Evolutionary conservation across 1,140 invertebrate genomes (phyloP).

Genomic region (Cheumatopsyche charites): DNA sequence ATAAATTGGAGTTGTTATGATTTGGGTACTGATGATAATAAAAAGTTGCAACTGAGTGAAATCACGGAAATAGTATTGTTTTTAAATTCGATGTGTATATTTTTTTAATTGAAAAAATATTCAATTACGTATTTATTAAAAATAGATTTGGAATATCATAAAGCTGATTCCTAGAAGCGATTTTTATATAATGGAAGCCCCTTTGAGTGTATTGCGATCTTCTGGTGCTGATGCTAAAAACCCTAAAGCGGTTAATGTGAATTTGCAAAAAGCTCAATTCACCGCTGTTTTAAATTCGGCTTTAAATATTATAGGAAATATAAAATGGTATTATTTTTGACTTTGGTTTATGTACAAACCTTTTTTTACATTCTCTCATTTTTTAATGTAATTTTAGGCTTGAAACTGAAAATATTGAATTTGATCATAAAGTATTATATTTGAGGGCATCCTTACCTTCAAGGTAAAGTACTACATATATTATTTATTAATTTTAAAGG

Average conservation of each 20-base stretch:
- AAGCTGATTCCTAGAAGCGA: slow-evolving; percentile 54
- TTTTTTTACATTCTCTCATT: neutral
- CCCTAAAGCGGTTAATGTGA: slow-evolving; percentile 55
- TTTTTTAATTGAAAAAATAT: too few relatives aligned
- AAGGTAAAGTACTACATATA: slow-evolving; percentile 52
- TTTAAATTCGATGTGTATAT: neutral
- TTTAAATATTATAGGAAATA: slow-evolving; percentile 51
- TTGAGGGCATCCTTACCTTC: slow-evolving; percentile 55
- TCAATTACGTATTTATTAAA: too few relatives aligned
- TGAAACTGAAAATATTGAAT: slow-evolving; percentile 39
- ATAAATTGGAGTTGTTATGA: slow-evolving; percentile 54
- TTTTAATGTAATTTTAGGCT: slow-evolving; percentile 1
- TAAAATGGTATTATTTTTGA: slow-evolving; percentile 38
- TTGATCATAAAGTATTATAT: slow-evolving; percentile 56
- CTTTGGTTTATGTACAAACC: neutral
- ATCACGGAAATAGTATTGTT: slow-evolving; percentile 58
- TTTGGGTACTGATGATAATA: slow-evolving; percentile 53
- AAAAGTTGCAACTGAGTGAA: slow-evolving; percentile 55
- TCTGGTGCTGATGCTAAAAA: slow-evolving; percentile 59
- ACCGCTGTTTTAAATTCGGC: slow-evolving; percentile 57
- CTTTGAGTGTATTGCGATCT: slow-evolving; percentile 55
- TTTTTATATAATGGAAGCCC: slow-evolving; percentile 58
- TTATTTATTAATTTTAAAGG: neutral
- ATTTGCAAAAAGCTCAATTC: slow-evolving; percentile 59
- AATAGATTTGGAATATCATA: slow-evolving; percentile 54